A percentile compares a stretch with the other conserved stretches of the same genome.
Conservation (phyloP, 2,797 vertebrate species). For the Cyclura pinguis region DNA sequence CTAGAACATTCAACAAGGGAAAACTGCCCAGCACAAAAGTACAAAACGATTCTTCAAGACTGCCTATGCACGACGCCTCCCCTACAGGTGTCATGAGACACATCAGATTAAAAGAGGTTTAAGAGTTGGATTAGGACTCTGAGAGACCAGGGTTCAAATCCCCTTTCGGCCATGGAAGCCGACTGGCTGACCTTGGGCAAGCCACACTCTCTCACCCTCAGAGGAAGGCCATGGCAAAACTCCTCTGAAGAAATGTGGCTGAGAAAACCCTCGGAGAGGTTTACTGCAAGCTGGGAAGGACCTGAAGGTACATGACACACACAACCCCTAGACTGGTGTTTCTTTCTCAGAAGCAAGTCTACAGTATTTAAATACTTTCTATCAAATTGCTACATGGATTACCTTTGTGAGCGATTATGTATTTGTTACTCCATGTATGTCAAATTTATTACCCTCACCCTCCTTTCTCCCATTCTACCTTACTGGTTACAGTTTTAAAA, state of each 20-base stretch:
- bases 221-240: too few species aligned
- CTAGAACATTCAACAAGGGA: not conserved
- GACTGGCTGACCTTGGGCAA: too few species aligned
- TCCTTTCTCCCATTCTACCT: not conserved
- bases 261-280: too few species aligned
- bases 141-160: too few species aligned
- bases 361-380: not conserved
- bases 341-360: not conserved
- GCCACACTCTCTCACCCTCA: too few species aligned
- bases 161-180: too few species aligned
- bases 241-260: too few species aligned
- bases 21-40: not conserved
- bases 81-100: not conserved
- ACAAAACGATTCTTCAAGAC: not conserved
- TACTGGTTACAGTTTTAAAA: not conserved
- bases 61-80: not conserved
- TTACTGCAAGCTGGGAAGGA: too few species aligned
- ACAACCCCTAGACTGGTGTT: not conserved
- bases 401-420: too few species aligned
- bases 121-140: too few species aligned
- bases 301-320: not conserved
- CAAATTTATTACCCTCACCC: not conserved
- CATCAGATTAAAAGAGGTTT: not conserved
- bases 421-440: not conserved
- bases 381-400: not conserved